These are phyloP conservation scores for Matsumyia berberina DNA, from an alignment of 2,888 invertebrate genomes.

Conservation along the genomic window DNA sequence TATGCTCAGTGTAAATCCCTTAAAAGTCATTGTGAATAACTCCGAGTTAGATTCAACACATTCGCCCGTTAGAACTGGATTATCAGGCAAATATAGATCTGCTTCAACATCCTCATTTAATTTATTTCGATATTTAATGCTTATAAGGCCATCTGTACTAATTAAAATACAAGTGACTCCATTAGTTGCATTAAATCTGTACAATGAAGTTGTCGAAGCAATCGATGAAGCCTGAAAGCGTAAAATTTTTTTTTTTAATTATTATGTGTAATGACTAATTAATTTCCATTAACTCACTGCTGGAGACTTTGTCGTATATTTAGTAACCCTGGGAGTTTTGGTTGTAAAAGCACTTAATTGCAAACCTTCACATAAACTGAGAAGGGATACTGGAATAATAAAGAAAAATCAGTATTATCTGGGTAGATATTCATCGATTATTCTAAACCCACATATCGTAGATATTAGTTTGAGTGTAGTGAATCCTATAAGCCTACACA, in stretches of 20 bases:
- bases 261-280: not conserved
- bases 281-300: constrained; percentile 79
- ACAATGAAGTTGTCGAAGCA: constrained; percentile 86
- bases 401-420: constrained; percentile 16
- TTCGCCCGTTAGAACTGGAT: constrained; percentile 89
- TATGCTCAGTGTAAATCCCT: constrained; percentile 90
- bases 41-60: constrained; percentile 91
- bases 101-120: constrained; percentile 88
- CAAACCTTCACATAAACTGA: constrained; percentile 81
- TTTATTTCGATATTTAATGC: constrained; percentile 89
- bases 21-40: constrained; percentile 89
- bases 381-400: constrained; percentile 77
- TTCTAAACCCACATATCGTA: constrained; percentile 59
- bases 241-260: not conserved
- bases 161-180: constrained; percentile 92
- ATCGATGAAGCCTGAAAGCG: constrained; percentile 81
- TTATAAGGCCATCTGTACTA: constrained; percentile 88
- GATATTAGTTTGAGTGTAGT: constrained; percentile 54
- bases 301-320: constrained; percentile 86
- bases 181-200: constrained; percentile 88
- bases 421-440: constrained; percentile 63
- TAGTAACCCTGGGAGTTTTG: constrained; percentile 87
- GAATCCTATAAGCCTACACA: constrained; percentile 46
- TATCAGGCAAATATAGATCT: constrained; percentile 90
- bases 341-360: constrained; percentile 87